These are phyloP conservation scores for Mystacides longicornis DNA, from an alignment of 2,888 invertebrate genomes.

Conservation along the genomic window DNA sequence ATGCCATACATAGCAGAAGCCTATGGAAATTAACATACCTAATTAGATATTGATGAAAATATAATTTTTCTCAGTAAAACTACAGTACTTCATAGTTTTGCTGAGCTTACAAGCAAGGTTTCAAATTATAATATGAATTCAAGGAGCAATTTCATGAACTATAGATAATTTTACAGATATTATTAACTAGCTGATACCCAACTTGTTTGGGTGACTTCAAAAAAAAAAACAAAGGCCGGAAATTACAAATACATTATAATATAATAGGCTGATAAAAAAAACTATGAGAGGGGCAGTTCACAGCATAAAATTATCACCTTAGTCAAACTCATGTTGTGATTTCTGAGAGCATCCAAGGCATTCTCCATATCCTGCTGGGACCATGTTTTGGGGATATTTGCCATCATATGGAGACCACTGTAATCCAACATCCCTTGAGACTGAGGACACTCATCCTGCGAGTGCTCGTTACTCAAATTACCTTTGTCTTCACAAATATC, in stretches of 20 bases:
- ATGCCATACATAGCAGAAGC: slow-evolving; percentile 80
- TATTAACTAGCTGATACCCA: too few species aligned
- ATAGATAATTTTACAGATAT: too few species aligned
- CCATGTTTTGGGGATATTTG: slow-evolving; percentile 75
- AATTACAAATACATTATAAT: not conserved
- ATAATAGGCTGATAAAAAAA: not conserved
- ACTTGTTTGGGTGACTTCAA: too few species aligned
- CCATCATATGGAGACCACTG: slow-evolving; percentile 32
- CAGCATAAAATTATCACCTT: slow-evolving; percentile 46
- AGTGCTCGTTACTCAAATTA: slow-evolving; percentile 18
- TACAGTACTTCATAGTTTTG: too few species aligned
- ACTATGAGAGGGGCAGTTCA: not conserved
- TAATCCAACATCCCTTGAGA: slow-evolving; percentile 29
- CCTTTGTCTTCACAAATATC: slow-evolving; percentile 12
- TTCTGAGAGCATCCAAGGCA: slow-evolving; percentile 76
- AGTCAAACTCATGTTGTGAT: slow-evolving; percentile 83
- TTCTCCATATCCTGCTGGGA: slow-evolving; percentile 85
- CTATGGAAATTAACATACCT: slow-evolving; percentile 31
- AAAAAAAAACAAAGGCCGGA: too few species aligned
- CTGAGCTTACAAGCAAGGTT: too few species aligned
- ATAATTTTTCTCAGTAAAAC: too few species aligned
- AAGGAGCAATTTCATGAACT: too few species aligned
- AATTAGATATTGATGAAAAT: too few species aligned
- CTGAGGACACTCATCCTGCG: slow-evolving; percentile 21
- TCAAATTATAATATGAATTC: too few species aligned